Base-by-base conservation (phyloP, 1,140 invertebrate genomes). In the Dendrolimus kikuchii region DNA sequence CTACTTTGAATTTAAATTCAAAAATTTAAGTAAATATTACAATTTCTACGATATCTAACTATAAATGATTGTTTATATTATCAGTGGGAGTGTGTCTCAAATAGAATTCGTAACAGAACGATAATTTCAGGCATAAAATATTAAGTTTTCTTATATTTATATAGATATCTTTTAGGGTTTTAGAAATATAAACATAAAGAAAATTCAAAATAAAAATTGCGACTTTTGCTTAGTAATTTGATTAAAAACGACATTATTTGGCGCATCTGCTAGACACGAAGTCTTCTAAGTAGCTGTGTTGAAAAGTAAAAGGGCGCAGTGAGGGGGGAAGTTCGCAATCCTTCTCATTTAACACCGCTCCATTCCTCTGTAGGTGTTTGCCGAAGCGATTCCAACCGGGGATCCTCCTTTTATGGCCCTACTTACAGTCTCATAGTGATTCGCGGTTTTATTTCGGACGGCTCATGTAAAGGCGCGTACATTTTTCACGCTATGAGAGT, bases 341-440 rank as follows among this genome's bases (percentile, higher is more conserved):
- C 82, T 77, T 86, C 82, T 86, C 81, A 86, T 86, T 86, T 86
- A 86, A 82, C 82, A 84, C 79, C 72, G 78, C 77, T 83, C 70
- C 73, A 73, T 70, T 80, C 68, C 66, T 79, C 77, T 81, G 77
- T 80, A 86, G 82, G 77, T 84, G 81, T 86, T 84, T 86, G 79
- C 82, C 77, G 77, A 84, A 86, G 79, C 82, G 81, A 86, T 86
- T 82, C 65, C 68, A 66, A 68, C 66, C 66, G 71, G 75, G 71
- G 75, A 86, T 86, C 77, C 69, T 73, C 68, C 82, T 74, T 86
- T 86, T 84, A 84, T 86, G 76, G 80, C 78, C 59, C 75, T 82
- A 82, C 81, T 86, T 84, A 86, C 73, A 77, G 68, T 75, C 77
- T 83, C 81, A 84, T 81, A 86, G 82, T 84, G 82, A 86, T 84